Evolutionary conservation across 2,797 vertebrate species (phyloP), one percentile per base, ranked within the genome.

Genomic region (Oreortyx pictus): DNA sequence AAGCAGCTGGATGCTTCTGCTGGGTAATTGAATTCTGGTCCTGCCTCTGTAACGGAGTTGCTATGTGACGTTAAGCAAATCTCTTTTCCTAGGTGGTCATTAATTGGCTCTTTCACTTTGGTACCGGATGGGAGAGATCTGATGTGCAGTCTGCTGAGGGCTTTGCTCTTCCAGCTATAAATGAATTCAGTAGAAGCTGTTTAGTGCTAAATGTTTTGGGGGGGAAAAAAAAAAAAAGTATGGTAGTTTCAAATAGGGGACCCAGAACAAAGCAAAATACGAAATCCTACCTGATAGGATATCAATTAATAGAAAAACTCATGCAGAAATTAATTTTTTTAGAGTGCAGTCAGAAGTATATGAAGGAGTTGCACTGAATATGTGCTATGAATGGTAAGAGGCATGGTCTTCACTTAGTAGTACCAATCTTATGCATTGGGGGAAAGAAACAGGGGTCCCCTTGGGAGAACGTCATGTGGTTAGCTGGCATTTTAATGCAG

Each of bases 21-120:
- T 89, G 78, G 72, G 3, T 95, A 87, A 92, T 57, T 92, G 86
- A 90, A 67, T 93, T 85, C 33, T 79, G 49, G 44, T 91, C 71
- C 65, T 91, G 57, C 60, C 24, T 88, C 75, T 68, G 3, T 60
- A 72, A 18, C 27, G 20, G 81, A 89, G 72, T 61, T 92, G 72
- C 93, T 90, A 3, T 92, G 90, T 85, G 84, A 90, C 4, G 8
- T 92, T 92, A 80, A 91, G 82, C 61, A 89, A 95, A 90, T 92
- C 3, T 33, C 50, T 95, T 93, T 90, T 94, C 61, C 29, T 85
- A 64, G 68, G 29, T 82, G 67, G 59, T 80, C 92, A 56, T 90
- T 95, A 94, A 87, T 80, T 72, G 79, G 11, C 7, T 89, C 35
- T 86, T 89, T 92, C 37, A 31, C 84, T 90, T 61, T 76, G 37